Base-by-base conservation (phyloP, 2,797 vertebrate species). In the Cossypha niveicapilla region DNA sequence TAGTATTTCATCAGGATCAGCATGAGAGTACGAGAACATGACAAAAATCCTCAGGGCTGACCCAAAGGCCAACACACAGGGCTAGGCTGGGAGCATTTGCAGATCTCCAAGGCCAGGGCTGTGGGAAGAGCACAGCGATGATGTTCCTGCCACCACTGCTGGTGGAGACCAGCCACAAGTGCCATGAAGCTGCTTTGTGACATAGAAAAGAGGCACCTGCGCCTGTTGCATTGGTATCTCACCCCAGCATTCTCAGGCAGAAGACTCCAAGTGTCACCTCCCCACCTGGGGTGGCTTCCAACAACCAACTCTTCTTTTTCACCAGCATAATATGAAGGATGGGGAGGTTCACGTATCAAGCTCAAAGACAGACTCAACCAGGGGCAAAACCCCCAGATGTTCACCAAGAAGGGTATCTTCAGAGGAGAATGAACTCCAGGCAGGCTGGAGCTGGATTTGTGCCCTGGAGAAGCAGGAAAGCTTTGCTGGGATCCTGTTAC, bases 1-100 rank as follows among this genome's bases (percentile, higher is more conserved):
- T 47, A 77, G 87, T 60, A 41, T 80, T 87, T 82, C 75, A 93
- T 28, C 76, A 81, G 86, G 72, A 96, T 83, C 61, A 82, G 73
- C 76, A 50, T 18, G 30, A 51, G 32, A 78, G 78, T 4, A 78
- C 67, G 47, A 57, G 9, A 72, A 19, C 42, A 37, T 0, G 3
- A 67, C 54, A 66, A 86, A 83, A 92, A 25, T 8, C n/a, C 44
- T 63, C 37, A 57, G 57, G 23, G 42, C 27, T 28, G 41, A 61
- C 42, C 53, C 13, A 41, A 61, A 85, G 16, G 44, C 77, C 66
- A 78, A 56, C 4, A 13, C 34, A 48, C 30, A 4, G 13, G 7
- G 9, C 47, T 47, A 25, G 35, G 23, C 53, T 50, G 54, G 42
- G 13, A 91, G 39, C 10, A n/a, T 41, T 25, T 35, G 34, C 74